Evolutionary conservation across 2,888 invertebrate species (phyloP).

Genomic region (Apomyelois bistriatella): DNA sequence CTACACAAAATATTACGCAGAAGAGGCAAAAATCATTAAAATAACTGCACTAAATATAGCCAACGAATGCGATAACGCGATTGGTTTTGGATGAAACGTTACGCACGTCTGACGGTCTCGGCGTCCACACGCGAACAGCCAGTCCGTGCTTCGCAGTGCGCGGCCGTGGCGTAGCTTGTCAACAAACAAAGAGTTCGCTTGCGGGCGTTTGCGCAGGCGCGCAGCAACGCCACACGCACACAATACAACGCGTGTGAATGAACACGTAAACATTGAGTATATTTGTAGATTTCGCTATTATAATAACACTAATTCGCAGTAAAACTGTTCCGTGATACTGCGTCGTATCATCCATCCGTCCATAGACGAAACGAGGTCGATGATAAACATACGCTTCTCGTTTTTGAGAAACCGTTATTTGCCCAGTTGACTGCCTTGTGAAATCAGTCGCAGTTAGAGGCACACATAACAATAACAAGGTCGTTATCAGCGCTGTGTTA

Average conservation of each 20-base stretch:
- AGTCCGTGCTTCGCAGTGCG: slow-evolving; percentile 27
- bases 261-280: slow-evolving; percentile 62
- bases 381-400: background rate
- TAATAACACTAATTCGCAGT: slow-evolving; percentile 24
- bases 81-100: slow-evolving; percentile 34
- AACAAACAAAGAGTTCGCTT: slow-evolving; percentile 76
- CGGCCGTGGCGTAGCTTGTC: slow-evolving; percentile 57
- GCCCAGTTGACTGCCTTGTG: background rate
- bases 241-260: slow-evolving; percentile 60
- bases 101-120: slow-evolving; percentile 45
- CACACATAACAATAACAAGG: background rate
- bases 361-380: background rate
- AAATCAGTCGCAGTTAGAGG: background rate
- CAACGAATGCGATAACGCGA: slow-evolving; percentile 53
- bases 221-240: slow-evolving; percentile 49
- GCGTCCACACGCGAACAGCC: slow-evolving; percentile 48
- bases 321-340: slow-evolving; percentile 18
- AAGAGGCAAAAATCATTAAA: slow-evolving; percentile 41
- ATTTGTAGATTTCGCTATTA: slow-evolving; percentile 31
- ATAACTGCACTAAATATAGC: slow-evolving; percentile 68
- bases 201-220: slow-evolving; percentile 58
- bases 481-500: slow-evolving; percentile 5
- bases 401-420: background rate
- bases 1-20: slow-evolving; percentile 53
- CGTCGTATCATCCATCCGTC: slow-evolving; percentile 12